Percentiles rank a stretch among this genome's conserved stretches.
These are phyloP conservation scores for Plebejus argus DNA, from an alignment of 2,888 invertebrate genomes.

Conservation along the genomic window DNA sequence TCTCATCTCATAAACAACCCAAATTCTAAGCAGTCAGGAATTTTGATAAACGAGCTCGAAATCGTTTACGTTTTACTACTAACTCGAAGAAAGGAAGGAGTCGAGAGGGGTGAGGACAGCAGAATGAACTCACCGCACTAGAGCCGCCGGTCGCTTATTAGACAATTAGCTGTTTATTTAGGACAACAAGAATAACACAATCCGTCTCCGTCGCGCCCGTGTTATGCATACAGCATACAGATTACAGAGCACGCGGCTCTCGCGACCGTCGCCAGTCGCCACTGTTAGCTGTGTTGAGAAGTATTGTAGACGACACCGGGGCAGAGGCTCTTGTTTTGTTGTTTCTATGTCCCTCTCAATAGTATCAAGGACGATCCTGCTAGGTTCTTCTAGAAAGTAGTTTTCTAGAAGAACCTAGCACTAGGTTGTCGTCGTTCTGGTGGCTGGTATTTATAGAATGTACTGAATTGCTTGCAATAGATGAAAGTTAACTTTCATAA, in stretches of 20 bases:
- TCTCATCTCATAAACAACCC: too few species aligned
- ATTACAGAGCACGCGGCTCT: background rate
- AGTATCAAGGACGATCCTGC: too few species aligned
- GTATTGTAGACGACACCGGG: background rate
- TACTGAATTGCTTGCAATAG: too few species aligned
- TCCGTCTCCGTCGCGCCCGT: background rate
- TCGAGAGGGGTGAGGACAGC: background rate
- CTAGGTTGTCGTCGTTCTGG: too few species aligned
- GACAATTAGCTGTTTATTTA: conserved; percentile 41
- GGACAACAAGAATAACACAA: conserved; percentile 30
- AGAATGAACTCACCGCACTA: background rate
- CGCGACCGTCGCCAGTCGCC: background rate
- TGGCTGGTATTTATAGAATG: too few species aligned
- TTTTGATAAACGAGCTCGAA: background rate
- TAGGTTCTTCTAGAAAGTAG: too few species aligned
- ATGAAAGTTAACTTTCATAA: background rate
- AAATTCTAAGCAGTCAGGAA: background rate
- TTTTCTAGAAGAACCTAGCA: too few species aligned
- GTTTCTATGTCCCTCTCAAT: background rate
- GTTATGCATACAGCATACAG: background rate
- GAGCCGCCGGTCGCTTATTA: background rate
- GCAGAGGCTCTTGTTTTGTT: background rate
- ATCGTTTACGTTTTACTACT: background rate
- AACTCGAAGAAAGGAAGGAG: background rate
- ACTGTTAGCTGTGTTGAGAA: background rate